Conservation (phyloP, 2,113 vertebrate species). For the Chloropsis hardwickii region DNA sequence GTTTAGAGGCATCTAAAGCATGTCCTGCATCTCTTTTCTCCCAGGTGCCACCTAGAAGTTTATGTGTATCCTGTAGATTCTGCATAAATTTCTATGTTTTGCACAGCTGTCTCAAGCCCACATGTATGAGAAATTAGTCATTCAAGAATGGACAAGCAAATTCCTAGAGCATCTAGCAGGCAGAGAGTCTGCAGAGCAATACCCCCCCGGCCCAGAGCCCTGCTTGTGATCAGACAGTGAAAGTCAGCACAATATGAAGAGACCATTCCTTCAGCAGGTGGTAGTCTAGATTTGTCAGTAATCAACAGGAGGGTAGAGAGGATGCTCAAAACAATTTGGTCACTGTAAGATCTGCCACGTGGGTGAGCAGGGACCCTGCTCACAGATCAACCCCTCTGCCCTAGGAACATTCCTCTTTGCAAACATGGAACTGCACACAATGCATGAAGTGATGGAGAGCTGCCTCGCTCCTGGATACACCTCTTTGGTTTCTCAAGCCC, state of each 20-base stretch:
- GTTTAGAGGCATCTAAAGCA: not conserved
- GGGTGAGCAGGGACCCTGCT: not conserved
- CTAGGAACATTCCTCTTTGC: not conserved
- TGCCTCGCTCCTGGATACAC: not conserved
- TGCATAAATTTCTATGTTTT: not conserved
- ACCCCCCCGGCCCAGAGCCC: not conserved
- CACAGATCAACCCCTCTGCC: not conserved
- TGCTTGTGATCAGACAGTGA: not conserved
- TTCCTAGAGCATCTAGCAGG: not conserved
- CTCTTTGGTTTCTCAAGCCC: not conserved
- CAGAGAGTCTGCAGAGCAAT: not conserved
- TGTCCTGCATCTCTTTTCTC: not conserved
- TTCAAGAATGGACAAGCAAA: not conserved
- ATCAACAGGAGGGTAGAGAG: not conserved
- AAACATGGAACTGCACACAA: rapidly evolving
- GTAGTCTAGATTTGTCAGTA: not conserved
- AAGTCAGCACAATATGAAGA: not conserved
- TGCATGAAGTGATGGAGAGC: not conserved
- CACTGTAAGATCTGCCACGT: not conserved
- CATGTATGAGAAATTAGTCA: not conserved
- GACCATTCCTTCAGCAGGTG: not conserved
- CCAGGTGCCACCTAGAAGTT: not conserved
- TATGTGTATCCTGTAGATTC: not conserved
- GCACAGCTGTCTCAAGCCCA: not conserved
- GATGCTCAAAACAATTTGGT: not conserved